phyloP scores from a whole-genome alignment of 2,113 vertebrate genomes.

The Alethe castanea region DNA sequence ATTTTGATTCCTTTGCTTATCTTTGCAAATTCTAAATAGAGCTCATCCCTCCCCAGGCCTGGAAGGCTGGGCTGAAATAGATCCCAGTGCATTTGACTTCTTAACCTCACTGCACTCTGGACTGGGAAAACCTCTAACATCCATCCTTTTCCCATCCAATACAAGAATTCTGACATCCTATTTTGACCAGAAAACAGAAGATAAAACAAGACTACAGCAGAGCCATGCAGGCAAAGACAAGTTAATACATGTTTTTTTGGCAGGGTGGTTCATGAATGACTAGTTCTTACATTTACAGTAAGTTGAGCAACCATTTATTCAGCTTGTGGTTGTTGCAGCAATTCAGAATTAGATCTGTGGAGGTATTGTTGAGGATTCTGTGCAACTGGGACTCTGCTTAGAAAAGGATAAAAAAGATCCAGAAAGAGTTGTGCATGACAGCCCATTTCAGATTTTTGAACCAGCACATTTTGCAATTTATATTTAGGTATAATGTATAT shows the following conservation, averaged over 20 bases:
- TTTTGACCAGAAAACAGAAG: background rate
- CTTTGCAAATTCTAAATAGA: background rate
- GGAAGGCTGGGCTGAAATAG: background rate
- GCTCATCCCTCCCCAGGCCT: background rate
- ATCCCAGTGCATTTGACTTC: background rate
- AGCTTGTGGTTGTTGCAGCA: background rate
- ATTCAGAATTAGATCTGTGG: background rate
- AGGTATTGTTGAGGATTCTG: background rate
- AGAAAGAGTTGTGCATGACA: background rate
- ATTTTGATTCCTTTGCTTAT: background rate
- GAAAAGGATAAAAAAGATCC: background rate
- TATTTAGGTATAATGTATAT: background rate
- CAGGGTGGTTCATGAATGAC: background rate
- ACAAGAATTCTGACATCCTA: background rate
- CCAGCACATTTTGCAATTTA: background rate
- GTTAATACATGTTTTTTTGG: background rate
- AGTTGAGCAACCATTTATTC: constrained; percentile 22
- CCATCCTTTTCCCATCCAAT: background rate
- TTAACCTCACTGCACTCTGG: background rate
- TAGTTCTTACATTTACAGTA: background rate
- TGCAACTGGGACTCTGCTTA: background rate
- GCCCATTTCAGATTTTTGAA: background rate
- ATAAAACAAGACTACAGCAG: background rate
- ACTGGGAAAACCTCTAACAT: background rate
- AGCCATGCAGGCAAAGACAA: background rate